Base-by-base conservation (phyloP, 2,113 vertebrate genomes). In the Hippopotamus amphibius region DNA sequence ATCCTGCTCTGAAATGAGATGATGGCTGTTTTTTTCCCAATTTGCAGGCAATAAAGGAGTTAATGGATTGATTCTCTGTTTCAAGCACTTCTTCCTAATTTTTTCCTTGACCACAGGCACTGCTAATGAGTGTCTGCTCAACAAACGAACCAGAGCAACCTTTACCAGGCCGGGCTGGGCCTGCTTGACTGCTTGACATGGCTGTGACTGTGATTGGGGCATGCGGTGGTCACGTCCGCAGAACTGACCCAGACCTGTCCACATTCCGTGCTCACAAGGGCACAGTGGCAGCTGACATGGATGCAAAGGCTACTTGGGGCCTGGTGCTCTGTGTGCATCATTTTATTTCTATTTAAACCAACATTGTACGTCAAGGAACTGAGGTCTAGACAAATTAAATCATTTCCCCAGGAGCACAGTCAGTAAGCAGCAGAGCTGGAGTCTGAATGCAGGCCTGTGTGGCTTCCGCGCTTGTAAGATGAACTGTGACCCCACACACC, bases 101-200 rank as follows among this genome's bases (percentile, higher is more conserved):
- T 57, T 63, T 48, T n/a, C 57, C 30, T 63, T 63, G 55, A 57
- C 10, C 66, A 53, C 24, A 55, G 79, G 53, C 61, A 88, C 37
- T 87, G 30, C 68, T 76, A 46, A 48, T 86, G 63, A 74, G 28
- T 16, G 15, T 48, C 30, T 88, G 72, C 41, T 71, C 71, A 69
- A 12, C 8, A 5, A 41, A 12, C 15, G 55, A 68, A 50, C 63
- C 5, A 88, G 37, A 41, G 22, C 2, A 7, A 26, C 69, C 5
- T 13, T 33, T 16, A 14, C n/a, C 46, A 2, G 0, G 0, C 26
- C 43, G 15, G n/a, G 0, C 9, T 7, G 28, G 66, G 81, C 77
- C n/a, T 26, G 30, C 46, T 37, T n/a, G 68, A 55, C 14, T 3
- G 0, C 41, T 66, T 76, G 65, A 19, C 26, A 16, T 1, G 13